Percentiles rank a stretch among this genome's conserved stretches.
phyloP scores from a whole-genome alignment of 1,140 invertebrate species.

The Drosophila parvula region DNA sequence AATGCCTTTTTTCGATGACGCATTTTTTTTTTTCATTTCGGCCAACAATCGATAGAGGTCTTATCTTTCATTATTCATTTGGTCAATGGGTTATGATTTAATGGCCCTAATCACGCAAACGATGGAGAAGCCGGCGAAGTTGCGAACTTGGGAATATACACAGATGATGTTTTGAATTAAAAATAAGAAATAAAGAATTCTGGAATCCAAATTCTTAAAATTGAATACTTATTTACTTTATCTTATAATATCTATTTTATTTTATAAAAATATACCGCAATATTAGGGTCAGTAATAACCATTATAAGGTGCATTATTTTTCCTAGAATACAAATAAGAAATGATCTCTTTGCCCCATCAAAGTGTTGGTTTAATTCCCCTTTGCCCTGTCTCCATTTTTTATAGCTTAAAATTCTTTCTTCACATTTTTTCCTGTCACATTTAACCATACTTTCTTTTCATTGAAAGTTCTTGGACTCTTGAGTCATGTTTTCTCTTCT shows the following conservation, averaged over 20 bases:
- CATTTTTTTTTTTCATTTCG: slow-evolving; percentile 22
- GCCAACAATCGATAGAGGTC: slow-evolving; percentile 14
- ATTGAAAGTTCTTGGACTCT: slow-evolving; percentile 19
- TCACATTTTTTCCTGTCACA: neutral
- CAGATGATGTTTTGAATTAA: too few relatives aligned
- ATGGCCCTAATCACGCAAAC: slow-evolving; percentile 32
- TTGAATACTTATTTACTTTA: too few relatives aligned
- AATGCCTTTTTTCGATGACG: slow-evolving; percentile 31
- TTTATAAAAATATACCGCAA: too few relatives aligned
- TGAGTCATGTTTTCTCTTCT: slow-evolving; percentile 3
- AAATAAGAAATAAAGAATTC: too few relatives aligned
- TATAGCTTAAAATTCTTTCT: neutral
- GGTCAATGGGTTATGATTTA: slow-evolving; percentile 48
- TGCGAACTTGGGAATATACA: neutral
- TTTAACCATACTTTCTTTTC: neutral
- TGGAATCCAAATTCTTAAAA: too few relatives aligned
- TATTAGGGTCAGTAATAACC: too few relatives aligned
- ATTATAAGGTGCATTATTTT: too few relatives aligned
- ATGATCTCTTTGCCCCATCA: neutral
- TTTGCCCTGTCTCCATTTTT: neutral
- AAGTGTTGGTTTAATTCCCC: neutral
- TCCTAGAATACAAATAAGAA: neutral
- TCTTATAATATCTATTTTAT: too few relatives aligned
- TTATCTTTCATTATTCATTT: slow-evolving; percentile 27
- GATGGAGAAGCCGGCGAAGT: neutral